These are phyloP conservation scores for Venustaconcha ellipsiformis DNA, from an alignment of 1,140 invertebrate genomes.

Conservation along the genomic window DNA sequence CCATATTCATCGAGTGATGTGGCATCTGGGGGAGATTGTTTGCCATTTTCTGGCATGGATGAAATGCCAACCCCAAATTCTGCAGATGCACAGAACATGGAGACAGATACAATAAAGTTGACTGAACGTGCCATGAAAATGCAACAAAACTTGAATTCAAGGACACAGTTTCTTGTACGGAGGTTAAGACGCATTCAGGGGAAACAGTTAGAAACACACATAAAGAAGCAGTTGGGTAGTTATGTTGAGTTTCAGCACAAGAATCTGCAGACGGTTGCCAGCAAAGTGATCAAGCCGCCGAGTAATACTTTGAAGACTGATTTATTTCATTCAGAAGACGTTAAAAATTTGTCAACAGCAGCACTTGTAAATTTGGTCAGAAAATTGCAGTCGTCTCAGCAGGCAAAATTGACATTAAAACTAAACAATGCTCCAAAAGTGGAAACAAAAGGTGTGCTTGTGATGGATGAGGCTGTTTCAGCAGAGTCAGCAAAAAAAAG, in stretches of 20 bases:
- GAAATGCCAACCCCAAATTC: background rate
- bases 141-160: slow-evolving; percentile 77
- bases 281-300: slow-evolving; percentile 35
- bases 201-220: slow-evolving; percentile 79
- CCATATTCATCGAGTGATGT: background rate
- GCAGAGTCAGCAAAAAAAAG: slow-evolving; percentile 61
- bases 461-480: slow-evolving; percentile 53
- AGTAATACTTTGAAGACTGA: slow-evolving; percentile 61
- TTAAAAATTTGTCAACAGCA: slow-evolving; percentile 71
- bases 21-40: background rate
- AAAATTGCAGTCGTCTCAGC: slow-evolving; percentile 70
- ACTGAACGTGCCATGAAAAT: slow-evolving; percentile 50
- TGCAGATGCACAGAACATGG: background rate
- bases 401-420: slow-evolving; percentile 26
- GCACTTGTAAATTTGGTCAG: slow-evolving; percentile 73
- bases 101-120: slow-evolving; percentile 9
- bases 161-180: slow-evolving; percentile 79
- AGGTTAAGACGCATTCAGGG: slow-evolving; percentile 82
- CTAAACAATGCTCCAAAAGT: slow-evolving; percentile 28
- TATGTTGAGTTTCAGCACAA: slow-evolving; percentile 79
- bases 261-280: slow-evolving; percentile 62
- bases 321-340: slow-evolving; percentile 68
- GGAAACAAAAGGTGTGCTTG: slow-evolving; percentile 46
- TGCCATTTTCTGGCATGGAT: background rate
- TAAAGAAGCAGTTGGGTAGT: slow-evolving; percentile 80